These are phyloP conservation scores for Struthio camelus DNA, from an alignment of 2,113 vertebrate species.

Conservation along the genomic window DNA sequence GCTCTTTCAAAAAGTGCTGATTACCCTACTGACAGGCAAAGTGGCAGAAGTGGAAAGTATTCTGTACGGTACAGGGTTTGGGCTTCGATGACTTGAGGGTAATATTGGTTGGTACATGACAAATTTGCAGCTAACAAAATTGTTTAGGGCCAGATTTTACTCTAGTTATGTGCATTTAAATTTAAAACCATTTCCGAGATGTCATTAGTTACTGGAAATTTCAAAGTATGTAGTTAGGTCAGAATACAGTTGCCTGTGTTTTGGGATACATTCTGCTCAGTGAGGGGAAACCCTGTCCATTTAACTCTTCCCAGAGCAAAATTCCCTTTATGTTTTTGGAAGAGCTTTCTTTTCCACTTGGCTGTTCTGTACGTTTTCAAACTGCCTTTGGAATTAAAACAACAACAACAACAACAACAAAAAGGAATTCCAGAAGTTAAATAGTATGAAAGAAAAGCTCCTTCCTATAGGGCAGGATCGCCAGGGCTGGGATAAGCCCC, in stretches of 20 bases:
- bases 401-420: neutral
- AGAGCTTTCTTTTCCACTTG: neutral
- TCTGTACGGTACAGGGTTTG: neutral
- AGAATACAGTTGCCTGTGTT: neutral
- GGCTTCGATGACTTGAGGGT: slow-evolving; percentile 9
- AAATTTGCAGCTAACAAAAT: slow-evolving; percentile 42
- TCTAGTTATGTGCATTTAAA: neutral
- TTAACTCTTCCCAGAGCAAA: neutral
- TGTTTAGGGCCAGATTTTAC: slow-evolving; percentile 23
- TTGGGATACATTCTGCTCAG: neutral
- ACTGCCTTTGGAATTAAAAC: neutral
- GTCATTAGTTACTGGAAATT: neutral
- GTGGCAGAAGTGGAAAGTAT: neutral
- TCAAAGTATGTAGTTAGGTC: neutral
- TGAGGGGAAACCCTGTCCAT: neutral
- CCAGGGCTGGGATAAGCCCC: slow-evolving; percentile 24
- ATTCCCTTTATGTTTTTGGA: neutral
- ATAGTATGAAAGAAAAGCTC: neutral
- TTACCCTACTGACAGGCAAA: neutral
- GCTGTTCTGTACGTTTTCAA: neutral
- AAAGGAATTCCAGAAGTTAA: slow-evolving; percentile 6
- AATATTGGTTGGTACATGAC: neutral
- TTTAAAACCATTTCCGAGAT: neutral
- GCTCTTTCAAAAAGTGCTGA: neutral
- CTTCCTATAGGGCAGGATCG: neutral